These are phyloP conservation scores for Tetramorium simillimum DNA, from an alignment of 1,140 invertebrate species.

Conservation along the genomic window DNA sequence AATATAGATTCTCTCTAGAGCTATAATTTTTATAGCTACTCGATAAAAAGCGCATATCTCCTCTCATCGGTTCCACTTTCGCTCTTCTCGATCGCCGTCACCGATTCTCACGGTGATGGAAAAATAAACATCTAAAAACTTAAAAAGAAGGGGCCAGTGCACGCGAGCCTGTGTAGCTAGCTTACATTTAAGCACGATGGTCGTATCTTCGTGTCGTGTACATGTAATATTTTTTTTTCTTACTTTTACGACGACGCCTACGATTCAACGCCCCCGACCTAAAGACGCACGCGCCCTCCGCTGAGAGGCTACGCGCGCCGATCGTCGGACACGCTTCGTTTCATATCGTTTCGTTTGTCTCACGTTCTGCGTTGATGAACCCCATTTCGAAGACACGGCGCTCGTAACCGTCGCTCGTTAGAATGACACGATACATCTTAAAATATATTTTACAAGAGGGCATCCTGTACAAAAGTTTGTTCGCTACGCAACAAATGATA, in stretches of 20 bases:
- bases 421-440: slow-evolving; percentile 46
- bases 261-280: slow-evolving; percentile 22
- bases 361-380: background rate
- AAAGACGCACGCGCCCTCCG: slow-evolving; percentile 25
- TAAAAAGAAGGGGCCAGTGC: slow-evolving; percentile 76
- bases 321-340: slow-evolving; percentile 11
- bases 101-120: slow-evolving; percentile 56
- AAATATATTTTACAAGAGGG: slow-evolving; percentile 58
- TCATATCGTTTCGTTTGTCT: background rate
- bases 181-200: slow-evolving; percentile 67
- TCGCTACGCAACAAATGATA: slow-evolving; percentile 33
- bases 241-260: slow-evolving; percentile 14
- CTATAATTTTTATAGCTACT: slow-evolving; percentile 31
- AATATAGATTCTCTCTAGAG: slow-evolving; percentile 55
- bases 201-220: slow-evolving; percentile 50
- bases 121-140: slow-evolving; percentile 84
- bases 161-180: slow-evolving; percentile 62
- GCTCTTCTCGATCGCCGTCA: slow-evolving; percentile 36
- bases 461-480: slow-evolving; percentile 46
- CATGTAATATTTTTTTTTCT: slow-evolving; percentile 5
- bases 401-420: slow-evolving; percentile 12
- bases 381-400: background rate
- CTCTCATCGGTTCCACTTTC: slow-evolving; percentile 40
- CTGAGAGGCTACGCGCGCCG: slow-evolving; percentile 15
- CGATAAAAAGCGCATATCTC: slow-evolving; percentile 57